Evolutionary conservation across 1,140 invertebrate species (phyloP), one percentile per base, ranked within the genome.

Genomic region (Varroa destructor): DNA sequence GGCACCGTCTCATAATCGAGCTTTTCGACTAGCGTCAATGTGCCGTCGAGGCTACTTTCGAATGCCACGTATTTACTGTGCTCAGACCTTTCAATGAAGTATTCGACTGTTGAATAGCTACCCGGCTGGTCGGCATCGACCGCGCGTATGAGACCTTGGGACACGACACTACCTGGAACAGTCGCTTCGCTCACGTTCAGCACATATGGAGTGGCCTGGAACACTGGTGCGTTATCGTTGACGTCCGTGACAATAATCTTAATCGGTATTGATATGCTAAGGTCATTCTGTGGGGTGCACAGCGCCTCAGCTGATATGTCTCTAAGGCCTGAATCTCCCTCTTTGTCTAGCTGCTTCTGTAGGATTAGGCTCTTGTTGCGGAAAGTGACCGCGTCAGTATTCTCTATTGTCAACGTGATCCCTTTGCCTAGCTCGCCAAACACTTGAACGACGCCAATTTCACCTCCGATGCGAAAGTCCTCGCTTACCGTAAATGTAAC

Each of bases 181-280:
- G 90, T 90, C 78, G 85, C 84, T 84, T 93, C 91, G 0, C 88
- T 90, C 71, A 93, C 86, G 75, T 90, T 88, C 67, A 91, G 81
- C 12, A 85, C 83, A 77, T 90, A 92, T 81, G 81, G 72, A 25
- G 37, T 43, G 14, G 6, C 64, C 40, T 55, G 61, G 61, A 91
- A 92, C 75, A 86, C 81, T 0, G 90, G 90, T 5, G 88, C 87
- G 81, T 93, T 93, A 79, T 94, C 91, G 79, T 94, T 94, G 36
- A 88, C 90, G 81, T 94, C 91, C 40, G 87, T 90, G n/a, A 93
- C 90, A 73, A 90, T 83, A 58, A 94, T 88, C 76, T 90, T 90
- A 40, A 93, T 87, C 8, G 91, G 91, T 77, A 93, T 90, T 6
- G 88, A 85, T 77, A 91, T 90, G 74, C 86, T 89, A 88, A 90